Evolutionary conservation across 2,888 invertebrate species (phyloP).

Genomic region (Lamellibrachia satsuma): DNA sequence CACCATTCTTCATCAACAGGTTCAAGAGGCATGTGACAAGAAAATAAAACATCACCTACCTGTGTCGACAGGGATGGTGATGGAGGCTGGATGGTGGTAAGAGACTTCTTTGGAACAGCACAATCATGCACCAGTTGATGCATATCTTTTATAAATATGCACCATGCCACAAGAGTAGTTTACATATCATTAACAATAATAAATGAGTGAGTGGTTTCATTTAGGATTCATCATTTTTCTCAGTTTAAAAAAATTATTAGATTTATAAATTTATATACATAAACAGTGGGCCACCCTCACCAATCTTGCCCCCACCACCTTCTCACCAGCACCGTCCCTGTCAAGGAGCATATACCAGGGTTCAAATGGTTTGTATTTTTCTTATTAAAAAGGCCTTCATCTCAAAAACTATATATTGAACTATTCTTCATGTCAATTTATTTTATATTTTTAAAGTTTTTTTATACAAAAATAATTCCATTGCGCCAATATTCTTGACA

Average conservation of each 20-base stretch:
- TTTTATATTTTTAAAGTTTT: background rate
- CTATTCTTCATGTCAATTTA: too few species aligned
- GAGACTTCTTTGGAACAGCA: background rate
- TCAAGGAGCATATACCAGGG: background rate
- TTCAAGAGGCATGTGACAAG: conserved; percentile 12
- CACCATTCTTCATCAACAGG: conserved; percentile 8
- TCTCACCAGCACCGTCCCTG: background rate
- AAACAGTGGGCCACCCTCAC: background rate
- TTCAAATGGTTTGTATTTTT: background rate
- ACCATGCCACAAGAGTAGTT: too few species aligned
- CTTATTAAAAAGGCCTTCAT: background rate
- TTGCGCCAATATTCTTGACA: background rate
- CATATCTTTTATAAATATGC: too few species aligned
- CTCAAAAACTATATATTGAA: background rate
- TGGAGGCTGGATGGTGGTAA: conserved; percentile 7
- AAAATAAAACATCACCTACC: background rate
- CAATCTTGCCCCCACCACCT: conserved; percentile 5
- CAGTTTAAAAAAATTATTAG: background rate
- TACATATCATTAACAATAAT: too few species aligned
- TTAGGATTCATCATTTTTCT: background rate
- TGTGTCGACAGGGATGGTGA: background rate
- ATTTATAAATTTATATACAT: background rate
- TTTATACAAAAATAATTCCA: background rate
- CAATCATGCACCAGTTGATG: background rate
- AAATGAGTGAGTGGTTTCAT: background rate